A percentile compares a stretch with the other conserved stretches of the same genome.
These are phyloP conservation scores for Oopsacas minuta DNA, from an alignment of 37 sponge, comb jelly and placozoan genomes.

Conservation along the genomic window DNA sequence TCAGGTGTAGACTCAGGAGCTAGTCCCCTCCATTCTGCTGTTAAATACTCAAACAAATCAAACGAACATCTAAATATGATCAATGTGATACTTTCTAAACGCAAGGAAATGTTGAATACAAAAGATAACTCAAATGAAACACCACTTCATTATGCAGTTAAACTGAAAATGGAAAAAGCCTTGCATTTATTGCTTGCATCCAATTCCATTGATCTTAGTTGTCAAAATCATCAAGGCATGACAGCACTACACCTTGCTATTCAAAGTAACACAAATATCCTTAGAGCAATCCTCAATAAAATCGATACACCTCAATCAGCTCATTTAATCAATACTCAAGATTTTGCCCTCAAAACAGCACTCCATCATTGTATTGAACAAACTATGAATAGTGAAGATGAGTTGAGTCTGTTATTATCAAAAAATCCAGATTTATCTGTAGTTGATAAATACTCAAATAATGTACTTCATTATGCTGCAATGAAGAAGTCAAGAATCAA, in stretches of 20 bases:
- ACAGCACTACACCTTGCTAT: not conserved
- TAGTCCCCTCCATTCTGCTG: not conserved
- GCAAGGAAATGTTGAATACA: not conserved
- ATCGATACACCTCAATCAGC: not conserved
- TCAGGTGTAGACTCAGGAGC: not conserved
- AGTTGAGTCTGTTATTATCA: not conserved
- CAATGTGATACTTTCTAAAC: not conserved
- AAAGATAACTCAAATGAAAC: not conserved
- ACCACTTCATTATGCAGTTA: not conserved
- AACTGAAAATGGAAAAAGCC: not conserved
- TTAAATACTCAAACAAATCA: not conserved
- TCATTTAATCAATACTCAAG: not conserved
- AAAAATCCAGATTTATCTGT: not conserved
- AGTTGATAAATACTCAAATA: not conserved
- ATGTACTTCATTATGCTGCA: not conserved
- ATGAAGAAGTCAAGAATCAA: not conserved
- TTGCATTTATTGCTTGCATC: not conserved
- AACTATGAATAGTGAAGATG: not conserved
- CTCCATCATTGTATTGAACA: not conserved
- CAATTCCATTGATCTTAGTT: not conserved
- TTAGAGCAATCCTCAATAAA: not conserved
- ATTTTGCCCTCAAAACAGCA: not conserved
- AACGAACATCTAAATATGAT: not conserved
- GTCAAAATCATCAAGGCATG: not conserved
- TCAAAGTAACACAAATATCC: not conserved